Percentiles rank a stretch among this genome's conserved stretches.
phyloP scores from a whole-genome alignment of 2,888 invertebrate species.

The Eumacrocentrus americanus region DNA sequence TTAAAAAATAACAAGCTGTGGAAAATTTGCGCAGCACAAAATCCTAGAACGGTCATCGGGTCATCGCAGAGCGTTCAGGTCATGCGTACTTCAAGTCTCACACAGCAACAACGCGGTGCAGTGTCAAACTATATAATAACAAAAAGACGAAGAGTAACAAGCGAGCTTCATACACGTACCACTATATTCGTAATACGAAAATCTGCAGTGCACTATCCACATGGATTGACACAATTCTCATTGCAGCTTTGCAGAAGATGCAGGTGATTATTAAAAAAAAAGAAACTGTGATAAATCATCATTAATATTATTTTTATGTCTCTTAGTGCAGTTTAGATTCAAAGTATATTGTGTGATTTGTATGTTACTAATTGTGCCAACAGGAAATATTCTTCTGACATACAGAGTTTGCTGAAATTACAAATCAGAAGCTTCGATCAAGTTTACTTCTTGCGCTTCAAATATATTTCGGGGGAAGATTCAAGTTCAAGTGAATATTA shows the following conservation, averaged over 20 bases:
- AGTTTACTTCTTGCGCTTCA: neutral
- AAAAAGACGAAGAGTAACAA: neutral
- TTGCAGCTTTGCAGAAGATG: neutral
- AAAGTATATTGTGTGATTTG: neutral
- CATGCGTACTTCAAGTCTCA: neutral
- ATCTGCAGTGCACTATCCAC: neutral
- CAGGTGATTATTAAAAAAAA: neutral
- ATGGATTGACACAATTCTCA: neutral
- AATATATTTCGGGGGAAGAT: neutral
- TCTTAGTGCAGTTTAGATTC: neutral
- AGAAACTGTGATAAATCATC: too few species aligned
- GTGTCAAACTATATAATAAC: neutral
- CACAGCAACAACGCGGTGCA: neutral
- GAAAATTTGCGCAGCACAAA: too few species aligned
- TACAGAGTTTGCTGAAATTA: neutral
- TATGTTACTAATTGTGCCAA: neutral
- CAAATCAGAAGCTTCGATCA: neutral
- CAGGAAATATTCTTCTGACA: neutral
- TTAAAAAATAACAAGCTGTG: too few species aligned
- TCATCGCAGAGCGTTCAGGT: neutral
- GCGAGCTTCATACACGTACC: neutral
- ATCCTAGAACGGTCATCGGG: too few species aligned
- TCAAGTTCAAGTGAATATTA: neutral
- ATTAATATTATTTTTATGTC: neutral
- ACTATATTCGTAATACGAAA: neutral